phyloP scores from a whole-genome alignment of 2,888 invertebrate genomes.

The Drosophila picticornis region DNA sequence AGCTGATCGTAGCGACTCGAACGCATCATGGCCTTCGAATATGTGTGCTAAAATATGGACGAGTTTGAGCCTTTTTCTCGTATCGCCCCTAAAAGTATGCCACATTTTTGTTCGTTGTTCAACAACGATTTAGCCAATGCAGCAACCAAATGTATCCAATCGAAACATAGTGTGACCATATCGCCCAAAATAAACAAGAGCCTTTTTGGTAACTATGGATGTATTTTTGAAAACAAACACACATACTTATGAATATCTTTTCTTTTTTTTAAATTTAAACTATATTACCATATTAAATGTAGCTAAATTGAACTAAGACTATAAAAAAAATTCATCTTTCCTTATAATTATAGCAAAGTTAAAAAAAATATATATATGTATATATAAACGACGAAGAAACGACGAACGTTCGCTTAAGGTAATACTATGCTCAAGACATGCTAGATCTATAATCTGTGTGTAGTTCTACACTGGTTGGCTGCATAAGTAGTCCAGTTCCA shows the following conservation, averaged over 20 bases:
- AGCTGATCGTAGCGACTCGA: background rate
- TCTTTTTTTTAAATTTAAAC: background rate
- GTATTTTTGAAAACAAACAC: background rate
- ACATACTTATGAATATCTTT: background rate
- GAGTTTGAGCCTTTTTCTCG: background rate
- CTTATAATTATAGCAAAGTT: background rate
- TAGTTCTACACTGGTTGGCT: slow-evolving; percentile 1
- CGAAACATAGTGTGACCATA: background rate
- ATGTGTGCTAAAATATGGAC: background rate
- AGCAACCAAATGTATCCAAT: background rate
- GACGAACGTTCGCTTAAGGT: slow-evolving; percentile 15
- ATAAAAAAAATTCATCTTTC: background rate
- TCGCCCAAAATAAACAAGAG: background rate
- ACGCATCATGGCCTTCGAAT: background rate
- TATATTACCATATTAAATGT: background rate
- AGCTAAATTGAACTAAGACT: background rate
- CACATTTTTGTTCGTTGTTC: background rate
- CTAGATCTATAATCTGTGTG: background rate
- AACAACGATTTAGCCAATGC: background rate
- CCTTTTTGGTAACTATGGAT: background rate
- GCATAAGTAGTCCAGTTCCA: slow-evolving; percentile 1
- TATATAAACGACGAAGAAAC: background rate
- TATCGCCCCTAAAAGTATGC: background rate
- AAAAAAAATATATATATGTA: background rate
- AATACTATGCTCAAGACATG: slow-evolving; percentile 37